Evolutionary conservation across 2,113 vertebrate genomes (phyloP), one percentile per base, ranked within the genome.

Genomic region (Ictidomys tridecemlineatus): DNA sequence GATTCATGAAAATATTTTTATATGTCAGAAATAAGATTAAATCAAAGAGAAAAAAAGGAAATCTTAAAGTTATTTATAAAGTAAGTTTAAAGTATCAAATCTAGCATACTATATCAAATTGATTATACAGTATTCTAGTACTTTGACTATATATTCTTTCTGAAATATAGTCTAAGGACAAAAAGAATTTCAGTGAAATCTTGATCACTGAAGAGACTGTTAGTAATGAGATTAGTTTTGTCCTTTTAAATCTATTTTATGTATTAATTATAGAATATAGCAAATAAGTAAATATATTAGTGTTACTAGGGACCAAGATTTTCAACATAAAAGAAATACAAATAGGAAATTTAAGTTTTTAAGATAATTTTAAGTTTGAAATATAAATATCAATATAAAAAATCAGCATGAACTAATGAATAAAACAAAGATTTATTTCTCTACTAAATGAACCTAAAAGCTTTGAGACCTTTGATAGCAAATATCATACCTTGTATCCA

Each of bases 191-290:
- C 45, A 63, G 0, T 61, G 58, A 96, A 91, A 93, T 77, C 34
- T 14, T 82, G 51, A 72, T 16, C 16, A 78, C 63, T 94, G 5
- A 42, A 14, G 42, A 76, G 37, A 34, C 76, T 87, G 76, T 93
- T 58, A 74, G 51, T 85, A 69, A 18, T 91, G 89, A 76, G 51
- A 78, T 73, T 91, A 78, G 30, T 74, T 70, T 93, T 87, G 5
- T 56, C 51, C 77, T 92, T 93, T 91, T 87, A 48, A 87, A 88
- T 78, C 30, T 87, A 14, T 80, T 93, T 56, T 85, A 45, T 92
- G 2, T 45, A 8, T 80, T 61, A 24, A 72, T 78, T 92, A 32
- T 53, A 84, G 77, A 84, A 45, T 94, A 96, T 85, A 95, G 34
- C 42, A 63, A 83, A 30, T 63, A 84, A 94, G 30, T 48, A 58